Evolutionary conservation across 1,140 invertebrate species (phyloP).

Genomic region (Lucilia cuprina): DNA sequence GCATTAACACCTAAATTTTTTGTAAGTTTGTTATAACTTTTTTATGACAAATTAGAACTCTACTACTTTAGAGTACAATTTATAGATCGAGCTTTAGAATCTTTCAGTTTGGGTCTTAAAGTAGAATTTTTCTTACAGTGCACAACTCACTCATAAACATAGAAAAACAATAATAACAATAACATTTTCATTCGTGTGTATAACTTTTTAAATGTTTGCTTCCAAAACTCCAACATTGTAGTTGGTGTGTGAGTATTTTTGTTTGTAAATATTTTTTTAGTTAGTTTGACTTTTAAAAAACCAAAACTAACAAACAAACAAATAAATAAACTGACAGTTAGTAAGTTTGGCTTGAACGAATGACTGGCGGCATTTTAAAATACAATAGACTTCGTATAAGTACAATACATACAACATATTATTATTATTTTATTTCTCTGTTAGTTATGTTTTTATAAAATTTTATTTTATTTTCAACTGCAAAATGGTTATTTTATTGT

Average conservation of each 20-base stretch:
- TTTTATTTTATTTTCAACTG: background rate
- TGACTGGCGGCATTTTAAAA: conserved; percentile 28
- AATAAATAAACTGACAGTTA: conserved; percentile 9
- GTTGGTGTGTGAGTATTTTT: background rate
- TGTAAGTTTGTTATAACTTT: too few species aligned
- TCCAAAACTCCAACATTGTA: background rate
- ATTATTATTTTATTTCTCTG: background rate
- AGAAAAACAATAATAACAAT: too few species aligned
- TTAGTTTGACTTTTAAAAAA: background rate
- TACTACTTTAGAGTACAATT: too few species aligned
- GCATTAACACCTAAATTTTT: too few species aligned
- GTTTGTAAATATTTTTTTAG: background rate
- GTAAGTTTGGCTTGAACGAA: background rate
- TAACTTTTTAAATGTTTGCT: background rate
- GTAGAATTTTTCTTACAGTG: too few species aligned
- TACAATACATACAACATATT: background rate
- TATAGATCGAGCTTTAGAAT: too few species aligned
- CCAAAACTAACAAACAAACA: background rate
- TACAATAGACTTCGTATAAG: background rate
- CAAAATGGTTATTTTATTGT: conserved; percentile 29
- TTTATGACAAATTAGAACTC: too few species aligned
- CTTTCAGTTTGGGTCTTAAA: too few species aligned
- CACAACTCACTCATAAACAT: too few species aligned
- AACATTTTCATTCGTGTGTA: too few species aligned
- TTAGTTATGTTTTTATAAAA: background rate